Evolutionary conservation across 2,888 invertebrate species (phyloP).

Genomic region (Hypolimnas misippus): DNA sequence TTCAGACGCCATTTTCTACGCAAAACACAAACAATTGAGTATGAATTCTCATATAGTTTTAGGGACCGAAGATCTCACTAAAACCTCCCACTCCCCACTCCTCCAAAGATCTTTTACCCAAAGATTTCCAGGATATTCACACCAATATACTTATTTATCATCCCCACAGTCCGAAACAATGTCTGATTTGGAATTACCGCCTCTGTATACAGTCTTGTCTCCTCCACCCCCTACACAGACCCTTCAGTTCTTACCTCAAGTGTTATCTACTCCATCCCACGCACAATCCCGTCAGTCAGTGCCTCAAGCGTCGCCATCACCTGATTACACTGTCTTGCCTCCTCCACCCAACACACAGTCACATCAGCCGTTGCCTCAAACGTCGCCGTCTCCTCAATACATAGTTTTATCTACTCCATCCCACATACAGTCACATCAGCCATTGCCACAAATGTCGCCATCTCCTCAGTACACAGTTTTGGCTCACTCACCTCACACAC

Average conservation of each 20-base stretch:
- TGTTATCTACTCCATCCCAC: not conserved
- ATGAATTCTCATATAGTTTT: not conserved
- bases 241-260: not conserved
- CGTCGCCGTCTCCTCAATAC: too few species aligned
- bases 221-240: not conserved
- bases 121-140: not conserved
- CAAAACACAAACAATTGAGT: not conserved
- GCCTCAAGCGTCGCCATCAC: conserved; percentile 1
- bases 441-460: too few species aligned
- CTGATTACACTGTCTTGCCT: conserved; percentile 1
- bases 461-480: too few species aligned
- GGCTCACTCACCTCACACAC: too few species aligned
- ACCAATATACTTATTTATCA: not conserved
- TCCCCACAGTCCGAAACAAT: not conserved
- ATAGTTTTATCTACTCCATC: too few species aligned
- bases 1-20: conserved; percentile 1
- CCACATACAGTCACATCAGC: too few species aligned
- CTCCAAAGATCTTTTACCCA: conserved; percentile 1
- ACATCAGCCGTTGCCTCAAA: too few species aligned
- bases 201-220: not conserved
- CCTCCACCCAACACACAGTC: too few species aligned
- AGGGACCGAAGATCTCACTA: conserved; percentile 1
- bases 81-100: conserved; percentile 1
- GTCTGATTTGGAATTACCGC: not conserved
- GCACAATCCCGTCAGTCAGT: not conserved